Base-by-base conservation (phyloP, 2,797 vertebrate species). In the Strix occidentalis region DNA sequence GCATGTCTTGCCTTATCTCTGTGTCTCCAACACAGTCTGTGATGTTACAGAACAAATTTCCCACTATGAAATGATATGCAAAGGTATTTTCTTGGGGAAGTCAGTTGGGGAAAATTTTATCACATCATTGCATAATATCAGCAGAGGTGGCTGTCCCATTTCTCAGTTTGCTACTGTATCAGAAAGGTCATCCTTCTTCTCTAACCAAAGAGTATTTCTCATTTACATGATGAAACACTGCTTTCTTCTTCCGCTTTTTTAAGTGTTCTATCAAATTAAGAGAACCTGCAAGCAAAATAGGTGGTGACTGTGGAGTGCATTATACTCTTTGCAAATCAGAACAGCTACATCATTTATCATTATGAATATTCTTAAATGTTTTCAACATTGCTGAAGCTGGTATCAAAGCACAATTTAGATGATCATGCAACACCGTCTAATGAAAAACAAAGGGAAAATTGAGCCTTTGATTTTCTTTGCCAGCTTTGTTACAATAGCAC, bases 281-380 rank as follows among this genome's bases (percentile, higher is more conserved):
- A 63, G 57, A 72, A 54, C 43, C 81, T 80, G 53, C 71, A 84
- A 65, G 79, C 56, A 75, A 81, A 92, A 43, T 50, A 90, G 50
- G 70, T 74, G 45, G 51, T 70, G 79, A 51, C 63, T 43, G n/a
- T 79, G 69, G 69, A 87, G 21, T 70, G 25, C 33, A n/a, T 89
- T 92, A 92, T 31, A n/a, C 65, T 89, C n/a, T 54, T 83, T 33
- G 63, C 58, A 92, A 86, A 89, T 94, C 12, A 13, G 13, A 94
- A 48, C 29, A 89, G 53, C 48, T 70, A 26, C n/a, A 60, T 68
- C 41, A n/a, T 92, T 94, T 90, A 74, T 95, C 68, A 64, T 89
- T 92, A 81, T 54, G 77, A 93, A 74, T 93, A 91, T 90, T 93
- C 48, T 64, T 77, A 68, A 86, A 70, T 84, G 66, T 86, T 95